Percentiles rank a stretch among this genome's conserved stretches.
Evolutionary conservation across 1,140 invertebrate genomes (phyloP).

Genomic region (Mya arenaria): DNA sequence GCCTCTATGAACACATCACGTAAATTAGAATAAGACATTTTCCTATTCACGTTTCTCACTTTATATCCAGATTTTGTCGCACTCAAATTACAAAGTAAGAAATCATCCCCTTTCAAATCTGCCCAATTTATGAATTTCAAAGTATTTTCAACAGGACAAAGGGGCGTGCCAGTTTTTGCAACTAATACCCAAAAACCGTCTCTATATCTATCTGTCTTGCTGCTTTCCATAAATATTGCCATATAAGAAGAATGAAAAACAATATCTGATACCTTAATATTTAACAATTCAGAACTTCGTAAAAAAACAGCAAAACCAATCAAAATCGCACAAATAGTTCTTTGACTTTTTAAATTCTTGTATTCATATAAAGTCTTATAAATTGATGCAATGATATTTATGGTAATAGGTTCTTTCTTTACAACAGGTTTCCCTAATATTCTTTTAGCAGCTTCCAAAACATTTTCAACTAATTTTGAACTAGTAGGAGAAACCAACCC

Average conservation of each 20-base stretch:
- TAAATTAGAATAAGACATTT: no score
- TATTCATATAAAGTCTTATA: neutral
- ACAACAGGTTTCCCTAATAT: neutral
- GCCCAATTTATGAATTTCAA: neutral
- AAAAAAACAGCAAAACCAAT: conserved; percentile 15
- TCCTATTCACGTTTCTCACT: no score
- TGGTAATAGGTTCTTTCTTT: conserved; percentile 29
- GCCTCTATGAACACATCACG: no score
- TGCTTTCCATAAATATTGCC: conserved; percentile 8
- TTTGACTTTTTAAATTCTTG: conserved; percentile 7
- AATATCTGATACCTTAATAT: neutral
- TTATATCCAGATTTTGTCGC: no score
- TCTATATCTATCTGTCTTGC: conserved; percentile 18
- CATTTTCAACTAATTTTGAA: conserved; percentile 15
- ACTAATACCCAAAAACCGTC: conserved; percentile 8
- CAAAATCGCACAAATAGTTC: conserved; percentile 44
- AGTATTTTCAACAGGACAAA: neutral
- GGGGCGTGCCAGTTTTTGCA: conserved; percentile 7
- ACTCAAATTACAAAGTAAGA: no score
- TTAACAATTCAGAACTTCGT: neutral
- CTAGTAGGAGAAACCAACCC: conserved; percentile 1
- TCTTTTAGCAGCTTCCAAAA: conserved; percentile 37
- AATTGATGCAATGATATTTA: neutral
- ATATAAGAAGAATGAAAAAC: neutral
- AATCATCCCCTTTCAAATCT: no score